Evolutionary conservation across 2,113 vertebrate genomes (phyloP), one percentile per base, ranked within the genome.

Genomic region (Leucopternis melanops): DNA sequence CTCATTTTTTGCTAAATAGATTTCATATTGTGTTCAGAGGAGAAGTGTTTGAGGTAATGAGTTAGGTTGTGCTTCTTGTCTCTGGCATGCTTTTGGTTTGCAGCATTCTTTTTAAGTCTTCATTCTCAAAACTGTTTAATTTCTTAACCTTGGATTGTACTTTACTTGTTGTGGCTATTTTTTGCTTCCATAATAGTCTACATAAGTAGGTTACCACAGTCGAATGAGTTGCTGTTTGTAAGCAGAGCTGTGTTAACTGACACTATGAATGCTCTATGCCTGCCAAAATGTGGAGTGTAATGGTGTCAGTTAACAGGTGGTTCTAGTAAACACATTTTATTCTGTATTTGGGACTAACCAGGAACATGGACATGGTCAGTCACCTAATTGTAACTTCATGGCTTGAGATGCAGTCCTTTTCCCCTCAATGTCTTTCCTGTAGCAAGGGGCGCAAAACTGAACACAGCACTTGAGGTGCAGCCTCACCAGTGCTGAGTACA

Each of bases 331-430:
- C 25, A 19, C 7, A 20, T 36, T 42, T 36, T 20, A 22, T 40
- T 72, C 31, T 58, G n/a, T 13, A 1, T 16, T 44, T 38, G 67
- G 58, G 36, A 22, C 31, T 58, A 23, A 47, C 17, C 6, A 12
- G 57, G 34, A 52, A 2, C 22, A 7, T 20, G 10, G 59, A 23
- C 3, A 1, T 11, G 8, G 23, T 38, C 29, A 15, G 18, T 49
- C 0, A 12, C 6, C 11, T 58, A 1, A 5, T 15, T 8, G 23
- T 44, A 57, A 21, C 36, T 32, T 9, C 12, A 3, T 15, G n/a
- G 31, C 38, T 20, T 27, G 26, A 55, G n/a, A 23, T 71, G 29
- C 34, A 22, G 4, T 52, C 16, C 27, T 67, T 32, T 25, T 49
- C 19, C n/a, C n/a, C n/a, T n/a, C n/a, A n/a, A n/a, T n/a, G n/a